Conservation (phyloP, 2,888 invertebrate genomes). For the Lycocerus yunnanus region DNA sequence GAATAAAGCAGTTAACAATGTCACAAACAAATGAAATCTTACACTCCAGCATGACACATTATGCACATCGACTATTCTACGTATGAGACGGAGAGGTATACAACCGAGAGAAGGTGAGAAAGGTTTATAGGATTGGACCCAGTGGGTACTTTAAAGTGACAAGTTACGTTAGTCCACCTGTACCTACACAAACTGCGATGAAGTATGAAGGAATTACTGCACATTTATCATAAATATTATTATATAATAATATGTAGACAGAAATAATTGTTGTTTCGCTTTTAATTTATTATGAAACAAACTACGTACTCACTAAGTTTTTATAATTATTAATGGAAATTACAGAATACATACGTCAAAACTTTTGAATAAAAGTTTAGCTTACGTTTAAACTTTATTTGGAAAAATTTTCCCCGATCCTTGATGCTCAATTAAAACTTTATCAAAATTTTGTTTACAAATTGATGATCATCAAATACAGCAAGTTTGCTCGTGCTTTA, state of each 20-base stretch:
- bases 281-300: background rate
- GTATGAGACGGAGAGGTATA: no score
- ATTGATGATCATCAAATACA: background rate
- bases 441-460: background rate
- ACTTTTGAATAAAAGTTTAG: background rate
- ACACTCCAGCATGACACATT: background rate
- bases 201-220: no score
- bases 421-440: background rate
- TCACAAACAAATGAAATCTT: background rate
- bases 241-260: no score
- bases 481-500: background rate
- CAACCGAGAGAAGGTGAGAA: no score
- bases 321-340: background rate
- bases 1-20: background rate
- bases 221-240: no score
- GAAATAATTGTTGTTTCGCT: no score
- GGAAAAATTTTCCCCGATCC: background rate
- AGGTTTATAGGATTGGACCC: no score
- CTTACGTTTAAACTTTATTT: background rate
- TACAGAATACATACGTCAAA: background rate
- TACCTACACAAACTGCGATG: no score
- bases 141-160: no score
- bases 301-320: background rate
- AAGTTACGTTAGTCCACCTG: no score
- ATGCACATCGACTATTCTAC: no score